Conservation (phyloP, 2,113 vertebrate species). For the Kryptolebias marmoratus region DNA sequence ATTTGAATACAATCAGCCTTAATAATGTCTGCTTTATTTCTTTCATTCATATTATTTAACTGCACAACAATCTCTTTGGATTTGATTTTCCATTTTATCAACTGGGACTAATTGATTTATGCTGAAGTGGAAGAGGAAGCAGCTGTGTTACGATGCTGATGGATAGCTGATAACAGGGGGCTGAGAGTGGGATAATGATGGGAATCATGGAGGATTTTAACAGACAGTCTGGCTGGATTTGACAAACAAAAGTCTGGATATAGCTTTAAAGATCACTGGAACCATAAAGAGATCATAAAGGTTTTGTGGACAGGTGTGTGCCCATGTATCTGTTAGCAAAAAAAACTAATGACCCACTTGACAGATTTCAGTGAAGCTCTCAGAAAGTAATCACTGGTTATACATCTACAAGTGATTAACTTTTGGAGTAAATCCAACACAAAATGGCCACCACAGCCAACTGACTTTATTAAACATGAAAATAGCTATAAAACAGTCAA, state of each 20-base stretch:
- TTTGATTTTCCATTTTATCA: constrained; percentile 66
- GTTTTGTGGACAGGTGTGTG: too few relatives aligned
- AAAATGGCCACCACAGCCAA: too few relatives aligned
- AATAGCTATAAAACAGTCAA: too few relatives aligned
- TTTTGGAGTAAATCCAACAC: too few relatives aligned
- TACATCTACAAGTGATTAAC: too few relatives aligned
- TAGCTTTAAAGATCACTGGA: too few relatives aligned
- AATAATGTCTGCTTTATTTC: constrained; percentile 62
- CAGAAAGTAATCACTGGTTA: too few relatives aligned
- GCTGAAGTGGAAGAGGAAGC: constrained; percentile 14
- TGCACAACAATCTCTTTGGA: constrained; percentile 24
- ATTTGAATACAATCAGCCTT: constrained; percentile 53
- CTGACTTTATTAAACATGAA: too few relatives aligned
- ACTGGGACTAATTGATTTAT: constrained; percentile 51
- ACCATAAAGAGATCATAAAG: too few relatives aligned
- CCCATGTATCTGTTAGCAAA: too few relatives aligned
- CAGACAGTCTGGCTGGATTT: background rate
- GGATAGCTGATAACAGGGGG: background rate
- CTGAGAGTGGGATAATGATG: background rate
- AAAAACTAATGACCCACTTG: too few relatives aligned
- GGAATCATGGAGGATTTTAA: background rate
- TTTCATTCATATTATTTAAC: constrained; percentile 69
- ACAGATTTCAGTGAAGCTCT: too few relatives aligned
- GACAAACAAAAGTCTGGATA: constrained; percentile 4
- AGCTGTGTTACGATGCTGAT: constrained; percentile 23